Base-by-base conservation (phyloP, 1,140 invertebrate genomes). In the Drosophila lacteicornis region DNA sequence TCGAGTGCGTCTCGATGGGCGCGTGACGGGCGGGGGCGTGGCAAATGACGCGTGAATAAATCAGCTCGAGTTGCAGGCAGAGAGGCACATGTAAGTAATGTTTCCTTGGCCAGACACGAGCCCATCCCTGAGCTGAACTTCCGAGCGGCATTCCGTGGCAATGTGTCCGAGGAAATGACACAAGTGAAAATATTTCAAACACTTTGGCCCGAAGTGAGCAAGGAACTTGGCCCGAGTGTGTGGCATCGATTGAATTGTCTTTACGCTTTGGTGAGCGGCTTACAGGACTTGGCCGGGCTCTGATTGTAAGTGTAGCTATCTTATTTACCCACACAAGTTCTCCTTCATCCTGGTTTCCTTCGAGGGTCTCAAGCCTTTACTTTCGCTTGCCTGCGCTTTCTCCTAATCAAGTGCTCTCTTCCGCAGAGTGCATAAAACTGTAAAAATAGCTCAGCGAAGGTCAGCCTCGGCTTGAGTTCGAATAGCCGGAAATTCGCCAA, bases 171-270 rank as follows among this genome's bases (percentile, higher is more conserved):
- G 78, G 78, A 90, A 90, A 90, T 90, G 81, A 85, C 85, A 90
- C 80, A 90, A 90, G 81, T 85, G 68, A 90, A 90, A 90, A 90
- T 85, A 90, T 90, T 84, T 90, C 60, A 81, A 88, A 69, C 77
- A 83, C 66, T 82, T 58, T 57, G 42, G 58, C 47, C 55, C 62
- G 36, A 60, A 73, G 49, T 43, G 49, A 61, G 73, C 46, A 59
- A 49, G 49, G 40, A 73, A 73, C 55, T 50, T 73, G 57, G 17
- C 33, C 33, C 33, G 51, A 60, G 70, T 68, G 66, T 57, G 27
- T 6, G 47, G 45, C 79, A 79, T 86, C 82, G 82, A 86, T 86
- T 87, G 79, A 86, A 79, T 87, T 87, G 82, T 86, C 82, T 85
- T 71, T 80, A 69, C 76, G 81, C 70, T 80, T 79, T 75, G 81